Evolutionary conservation across 2,888 invertebrate genomes (phyloP).

Genomic region (Desoria tigrina): DNA sequence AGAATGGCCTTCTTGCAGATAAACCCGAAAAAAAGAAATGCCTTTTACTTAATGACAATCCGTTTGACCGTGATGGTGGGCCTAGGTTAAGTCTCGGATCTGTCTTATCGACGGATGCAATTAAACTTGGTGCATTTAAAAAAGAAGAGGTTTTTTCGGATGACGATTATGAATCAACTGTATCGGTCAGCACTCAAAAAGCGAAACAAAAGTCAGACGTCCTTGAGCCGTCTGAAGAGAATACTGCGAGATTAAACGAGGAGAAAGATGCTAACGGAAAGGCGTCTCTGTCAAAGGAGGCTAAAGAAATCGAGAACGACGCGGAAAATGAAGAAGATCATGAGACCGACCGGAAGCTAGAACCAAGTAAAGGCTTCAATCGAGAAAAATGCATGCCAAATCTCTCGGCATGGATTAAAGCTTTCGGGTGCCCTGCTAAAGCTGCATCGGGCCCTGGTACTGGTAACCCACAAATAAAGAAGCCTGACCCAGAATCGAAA

Average conservation of each 20-base stretch:
- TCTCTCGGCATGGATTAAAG: constrained; percentile 88
- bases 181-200: constrained; percentile 1
- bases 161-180: constrained; percentile 41
- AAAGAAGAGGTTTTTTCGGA: constrained; percentile 25
- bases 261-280: constrained; percentile 53
- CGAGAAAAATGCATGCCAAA: constrained; percentile 77
- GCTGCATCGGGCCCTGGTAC: constrained; percentile 59
- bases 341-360: constrained; percentile 56
- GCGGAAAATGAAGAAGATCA: constrained; percentile 52
- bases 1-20: constrained; percentile 18
- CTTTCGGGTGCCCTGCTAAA: constrained; percentile 81
- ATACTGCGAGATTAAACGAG: neutral
- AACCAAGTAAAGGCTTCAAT: constrained; percentile 58
- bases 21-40: constrained; percentile 50
- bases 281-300: constrained; percentile 53
- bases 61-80: constrained; percentile 62
- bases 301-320: constrained; percentile 48
- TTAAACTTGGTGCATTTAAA: constrained; percentile 55
- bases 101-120: constrained; percentile 73
- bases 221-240: neutral
- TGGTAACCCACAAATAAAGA: constrained; percentile 55
- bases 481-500: constrained; percentile 53
- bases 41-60: constrained; percentile 48
- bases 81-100: constrained; percentile 83
- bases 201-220: neutral